A percentile compares a stretch with the other conserved stretches of the same genome.
phyloP scores from a whole-genome alignment of 2,797 vertebrate species.

The Ispidina picta region DNA sequence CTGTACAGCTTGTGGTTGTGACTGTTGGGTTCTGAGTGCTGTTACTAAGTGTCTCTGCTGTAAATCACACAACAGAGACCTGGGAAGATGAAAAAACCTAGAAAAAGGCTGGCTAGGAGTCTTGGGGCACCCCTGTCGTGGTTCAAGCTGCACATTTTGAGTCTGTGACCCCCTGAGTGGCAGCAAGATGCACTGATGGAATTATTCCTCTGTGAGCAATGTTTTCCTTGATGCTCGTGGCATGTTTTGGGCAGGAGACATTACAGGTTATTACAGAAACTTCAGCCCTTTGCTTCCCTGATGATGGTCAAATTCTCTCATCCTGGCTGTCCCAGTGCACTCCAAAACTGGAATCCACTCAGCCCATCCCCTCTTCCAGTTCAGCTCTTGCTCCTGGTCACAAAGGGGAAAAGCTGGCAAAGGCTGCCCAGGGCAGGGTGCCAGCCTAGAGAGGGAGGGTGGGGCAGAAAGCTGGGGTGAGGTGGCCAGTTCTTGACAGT shows the following conservation, averaged over 20 bases:
- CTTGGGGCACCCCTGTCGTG: background rate
- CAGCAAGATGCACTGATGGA: fast-evolving
- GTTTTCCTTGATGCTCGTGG: background rate
- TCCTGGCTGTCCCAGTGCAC: background rate
- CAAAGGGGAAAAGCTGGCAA: background rate
- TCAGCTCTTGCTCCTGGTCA: background rate
- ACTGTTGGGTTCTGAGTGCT: background rate
- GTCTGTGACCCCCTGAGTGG: background rate
- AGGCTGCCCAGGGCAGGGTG: background rate
- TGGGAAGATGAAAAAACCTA: background rate
- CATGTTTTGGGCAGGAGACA: background rate
- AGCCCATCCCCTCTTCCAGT: background rate
- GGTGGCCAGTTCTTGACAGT: background rate
- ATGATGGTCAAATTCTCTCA: background rate
- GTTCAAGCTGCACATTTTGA: background rate
- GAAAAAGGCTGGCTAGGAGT: background rate
- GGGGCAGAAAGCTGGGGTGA: background rate
- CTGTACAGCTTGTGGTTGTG: background rate
- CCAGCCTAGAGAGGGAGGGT: background rate
- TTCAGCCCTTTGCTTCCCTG: too few relatives aligned
- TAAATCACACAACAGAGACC: background rate
- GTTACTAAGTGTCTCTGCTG: background rate
- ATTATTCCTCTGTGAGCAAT: background rate
- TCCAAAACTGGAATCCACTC: background rate
- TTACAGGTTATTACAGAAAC: background rate